Base-by-base conservation (phyloP, 2,888 invertebrate genomes). In the Campoplex capitator region DNA sequence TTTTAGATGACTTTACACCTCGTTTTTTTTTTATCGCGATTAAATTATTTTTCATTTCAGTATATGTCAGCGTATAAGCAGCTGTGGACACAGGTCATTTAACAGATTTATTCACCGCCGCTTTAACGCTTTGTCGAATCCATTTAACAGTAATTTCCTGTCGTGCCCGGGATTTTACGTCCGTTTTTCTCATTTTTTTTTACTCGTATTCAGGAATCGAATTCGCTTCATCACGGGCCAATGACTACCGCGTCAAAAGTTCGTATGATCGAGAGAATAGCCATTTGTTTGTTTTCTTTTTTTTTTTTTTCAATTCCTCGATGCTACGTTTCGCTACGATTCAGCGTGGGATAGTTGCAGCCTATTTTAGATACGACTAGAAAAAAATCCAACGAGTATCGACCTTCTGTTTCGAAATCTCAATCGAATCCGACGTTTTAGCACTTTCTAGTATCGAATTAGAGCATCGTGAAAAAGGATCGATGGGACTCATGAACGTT, bases 61-160 rank as follows among this genome's bases (percentile, higher is more conserved):
- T 32, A 51, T 68, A 75, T 67, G n/a, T n/a, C 23, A 38, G 23
- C 11, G 68, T 18, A 35, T 9, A 68, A 48, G 18, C 54, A 67
- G 67, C 13, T 67, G 56, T 23, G 45, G 75, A 68, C 75, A 76
- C 74, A 16, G n/a, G 67, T 7, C 45, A 18, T 75, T 75, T 23
- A 28, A 48, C 42, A 58, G 58, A 75, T 82, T 82, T 75, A 75
- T 82, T 82, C 75, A 82, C 75, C 82, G 71, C 67, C 78, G 82
- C 85, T 88, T 89, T 88, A 86, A 89, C 88, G 89, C 86, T 89
- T 90, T 86, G 83, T 77, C 89, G 87, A 88, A 89, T 90, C 90
- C 88, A 89, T 90, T 91, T 88, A 87, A 85, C 82, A 84, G 88
- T 82, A 91, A 91, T 91, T 91, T 91, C 91, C 91, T 89, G 91